Evolutionary conservation across 2,888 invertebrate species (phyloP), one percentile per base, ranked within the genome.

Genomic region (Harmothoe impar): DNA sequence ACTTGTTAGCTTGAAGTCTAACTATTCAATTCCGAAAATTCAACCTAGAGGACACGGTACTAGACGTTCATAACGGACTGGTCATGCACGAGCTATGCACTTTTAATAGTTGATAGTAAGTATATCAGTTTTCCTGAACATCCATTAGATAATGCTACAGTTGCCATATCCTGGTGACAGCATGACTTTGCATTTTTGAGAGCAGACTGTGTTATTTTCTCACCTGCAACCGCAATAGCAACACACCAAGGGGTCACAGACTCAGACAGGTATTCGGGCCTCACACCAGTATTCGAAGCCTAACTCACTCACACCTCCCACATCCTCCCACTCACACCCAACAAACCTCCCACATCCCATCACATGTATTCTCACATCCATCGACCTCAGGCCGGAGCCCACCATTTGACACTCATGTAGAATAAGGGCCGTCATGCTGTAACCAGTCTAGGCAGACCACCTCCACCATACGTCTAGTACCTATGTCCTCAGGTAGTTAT

Each of bases 11-110:
- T 29, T 72, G 3, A 29, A 72, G 72, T 29, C 72, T n/a, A 72
- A 72, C 15, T 29, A 29, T 15, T 72, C 29, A 15, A 29, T 25
- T 72, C 29, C 0, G 15, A 29, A 29, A 0, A 29, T 25, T 72
- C 0, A 72, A 72, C 29, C 72, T 25, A 29, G 3, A 29, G 3
- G 29, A 72, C 62, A 72, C 20, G 72, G 25, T 72, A 72, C 72
- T 72, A 72, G 72, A 72, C 25, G 72, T n/a, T 62, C n/a, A 62
- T 62, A n/a, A n/a, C 62, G 62, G 62, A 62, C 62, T 62, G 62
- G 62, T 62, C n/a, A 43, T 43, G 43, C 10, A 43, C 10, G 43
- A 43, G 10, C 43, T 43, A 43, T 10, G 10, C 10, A 43, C 43
- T 43, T 43, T 10, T 10, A 43, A 7, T 3, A 43, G 10, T 43